Evolutionary conservation across 92 coral and sea anemone genomes (phyloP).

Genomic region (Phenganax marumi): DNA sequence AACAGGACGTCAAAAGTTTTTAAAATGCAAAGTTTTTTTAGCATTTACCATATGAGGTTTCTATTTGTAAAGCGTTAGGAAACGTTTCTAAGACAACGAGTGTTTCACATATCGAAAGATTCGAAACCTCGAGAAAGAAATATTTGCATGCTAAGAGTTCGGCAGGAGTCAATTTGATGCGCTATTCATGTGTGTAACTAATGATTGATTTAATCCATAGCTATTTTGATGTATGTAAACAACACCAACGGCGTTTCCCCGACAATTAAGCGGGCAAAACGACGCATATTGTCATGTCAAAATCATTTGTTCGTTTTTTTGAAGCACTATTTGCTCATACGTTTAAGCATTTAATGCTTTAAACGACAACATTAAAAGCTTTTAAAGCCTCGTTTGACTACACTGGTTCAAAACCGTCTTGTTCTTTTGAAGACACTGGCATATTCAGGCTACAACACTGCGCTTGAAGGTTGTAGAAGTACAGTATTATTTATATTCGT

Average conservation of each 20-base stretch:
- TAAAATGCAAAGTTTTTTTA: background rate
- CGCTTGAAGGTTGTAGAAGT: no score
- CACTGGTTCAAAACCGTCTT: background rate
- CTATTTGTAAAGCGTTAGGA: background rate
- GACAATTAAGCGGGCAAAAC: background rate
- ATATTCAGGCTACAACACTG: background rate
- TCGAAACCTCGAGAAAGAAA: background rate
- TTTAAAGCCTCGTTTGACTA: background rate
- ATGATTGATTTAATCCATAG: constrained; percentile 3
- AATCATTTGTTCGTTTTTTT: background rate
- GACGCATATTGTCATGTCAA: background rate
- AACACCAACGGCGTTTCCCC: background rate
- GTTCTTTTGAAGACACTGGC: background rate
- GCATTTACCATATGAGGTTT: background rate
- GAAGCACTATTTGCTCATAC: no score
- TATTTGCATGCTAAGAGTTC: background rate
- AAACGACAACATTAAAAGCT: background rate
- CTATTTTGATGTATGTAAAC: background rate
- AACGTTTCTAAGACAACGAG: background rate
- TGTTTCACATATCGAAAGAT: background rate
- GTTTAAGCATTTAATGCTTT: background rate
- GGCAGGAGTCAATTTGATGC: background rate
- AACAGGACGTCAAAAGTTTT: no score
- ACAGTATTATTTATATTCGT: no score
- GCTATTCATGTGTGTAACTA: background rate